Evolutionary conservation across 1,140 invertebrate species (phyloP), one percentile per base, ranked within the genome.

Genomic region (Yoshiicerus persimilis): DNA sequence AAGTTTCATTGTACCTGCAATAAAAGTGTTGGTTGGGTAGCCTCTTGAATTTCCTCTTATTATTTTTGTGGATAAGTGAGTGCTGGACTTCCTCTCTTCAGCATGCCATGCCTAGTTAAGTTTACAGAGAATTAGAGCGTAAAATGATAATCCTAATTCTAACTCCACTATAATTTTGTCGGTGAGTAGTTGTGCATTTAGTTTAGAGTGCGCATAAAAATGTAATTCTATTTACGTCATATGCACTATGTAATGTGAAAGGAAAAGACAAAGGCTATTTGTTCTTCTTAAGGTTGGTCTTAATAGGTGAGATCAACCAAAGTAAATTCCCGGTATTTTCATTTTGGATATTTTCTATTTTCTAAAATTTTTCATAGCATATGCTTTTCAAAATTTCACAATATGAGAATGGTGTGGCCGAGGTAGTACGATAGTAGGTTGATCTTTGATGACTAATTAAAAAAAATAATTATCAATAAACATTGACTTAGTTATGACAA

Each of bases 31-130:
- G 32, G 32, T 80, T 34, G 30, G 75, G 20, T 38, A 36, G 34
- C 75, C 75, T 80, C 75, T 80, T 80, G 75, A 80, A 38, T 80
- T 80, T 80, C 30, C 75, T 80, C 32, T 80, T 38, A 80, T 38
- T 36, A 34, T n/a, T 34, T 5, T 10, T 34, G 70, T n/a, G 30
- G 32, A 80, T 80, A 80, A 80, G 75, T 30, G 25, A 70, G 16
- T 80, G 16, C 32, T 80, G 75, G 75, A 80, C 75, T 80, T 80
- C 75, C 75, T 80, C 75, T 80, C 75, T 38, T 38, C 30, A 80
- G 23, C 75, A 80, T n/a, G 75, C 36, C 32, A 80, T 80, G 75
- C 13, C 34, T 80, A 80, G 75, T 80, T 80, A 80, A 38, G 13
- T 80, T 38, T 32, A n/a, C 5, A 23, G 8, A 36, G 75, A 80